Percentiles rank a stretch among this genome's conserved stretches.
These are phyloP conservation scores for Chymomyza procnemis DNA, from an alignment of 2,888 invertebrate species.

Conservation along the genomic window DNA sequence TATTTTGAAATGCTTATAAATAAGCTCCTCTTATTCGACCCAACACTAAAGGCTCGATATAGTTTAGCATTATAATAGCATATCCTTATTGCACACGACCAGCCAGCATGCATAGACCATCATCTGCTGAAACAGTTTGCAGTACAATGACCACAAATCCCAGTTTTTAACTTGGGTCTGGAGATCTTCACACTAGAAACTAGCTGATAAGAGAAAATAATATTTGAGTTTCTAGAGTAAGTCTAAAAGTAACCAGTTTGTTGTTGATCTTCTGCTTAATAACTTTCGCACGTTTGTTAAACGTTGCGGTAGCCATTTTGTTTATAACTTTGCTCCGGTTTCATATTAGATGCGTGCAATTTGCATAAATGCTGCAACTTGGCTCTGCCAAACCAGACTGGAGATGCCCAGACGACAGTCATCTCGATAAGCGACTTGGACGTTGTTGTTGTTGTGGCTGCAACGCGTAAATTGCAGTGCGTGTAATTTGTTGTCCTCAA, in stretches of 20 bases:
- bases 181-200: no score
- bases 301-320: background rate
- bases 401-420: background rate
- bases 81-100: no score
- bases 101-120: no score
- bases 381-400: background rate
- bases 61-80: no score
- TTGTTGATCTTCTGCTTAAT: background rate
- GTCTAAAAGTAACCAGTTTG: background rate
- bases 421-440: background rate
- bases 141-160: no score
- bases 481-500: slow-evolving; percentile 53
- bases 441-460: background rate
- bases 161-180: no score
- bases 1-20: no score
- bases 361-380: slow-evolving; percentile 26
- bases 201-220: background rate
- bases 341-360: background rate
- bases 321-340: background rate
- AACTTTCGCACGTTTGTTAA: background rate
- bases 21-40: no score
- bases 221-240: background rate
- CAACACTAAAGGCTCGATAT: no score
- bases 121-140: no score
- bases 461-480: slow-evolving; percentile 32